Conservation (phyloP, 2,113 vertebrate genomes). For the Leucopternis melanops region DNA sequence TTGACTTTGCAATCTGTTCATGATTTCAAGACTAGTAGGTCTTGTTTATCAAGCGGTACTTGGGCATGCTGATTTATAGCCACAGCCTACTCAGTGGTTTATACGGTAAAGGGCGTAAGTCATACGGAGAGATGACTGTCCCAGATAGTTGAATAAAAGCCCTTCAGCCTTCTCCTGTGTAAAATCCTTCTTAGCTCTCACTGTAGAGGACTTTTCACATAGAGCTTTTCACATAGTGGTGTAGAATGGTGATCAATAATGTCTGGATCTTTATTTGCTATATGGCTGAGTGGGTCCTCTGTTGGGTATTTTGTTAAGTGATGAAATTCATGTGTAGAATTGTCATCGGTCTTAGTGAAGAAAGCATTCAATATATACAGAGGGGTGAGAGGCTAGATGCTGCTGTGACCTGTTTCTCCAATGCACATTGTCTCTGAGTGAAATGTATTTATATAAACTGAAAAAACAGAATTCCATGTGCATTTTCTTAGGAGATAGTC, state of each 20-base stretch:
- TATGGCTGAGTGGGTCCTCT: not conserved
- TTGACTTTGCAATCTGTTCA: not conserved
- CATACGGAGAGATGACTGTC: not conserved
- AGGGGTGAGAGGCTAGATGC: not conserved
- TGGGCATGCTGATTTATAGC: not conserved
- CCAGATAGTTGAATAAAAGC: not conserved
- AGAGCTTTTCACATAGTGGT: too few species aligned
- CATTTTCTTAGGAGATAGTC: not conserved
- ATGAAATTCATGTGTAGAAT: not conserved
- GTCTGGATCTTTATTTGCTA: not conserved
- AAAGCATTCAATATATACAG: not conserved
- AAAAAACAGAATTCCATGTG: not conserved
- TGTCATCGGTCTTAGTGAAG: not conserved
- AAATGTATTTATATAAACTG: not conserved
- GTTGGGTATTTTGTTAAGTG: not conserved
- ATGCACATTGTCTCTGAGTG: not conserved
- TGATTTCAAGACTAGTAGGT: not conserved
- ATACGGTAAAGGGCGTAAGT: not conserved
- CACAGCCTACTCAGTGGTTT: not conserved
- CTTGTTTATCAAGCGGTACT: not conserved
- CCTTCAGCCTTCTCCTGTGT: not conserved
- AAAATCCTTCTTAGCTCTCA: not conserved
- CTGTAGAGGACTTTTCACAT: not conserved
- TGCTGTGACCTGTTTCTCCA: not conserved
- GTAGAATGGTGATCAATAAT: not conserved